These are phyloP conservation scores for Gobio gobio DNA, from an alignment of 2,113 vertebrate species.

Conservation along the genomic window DNA sequence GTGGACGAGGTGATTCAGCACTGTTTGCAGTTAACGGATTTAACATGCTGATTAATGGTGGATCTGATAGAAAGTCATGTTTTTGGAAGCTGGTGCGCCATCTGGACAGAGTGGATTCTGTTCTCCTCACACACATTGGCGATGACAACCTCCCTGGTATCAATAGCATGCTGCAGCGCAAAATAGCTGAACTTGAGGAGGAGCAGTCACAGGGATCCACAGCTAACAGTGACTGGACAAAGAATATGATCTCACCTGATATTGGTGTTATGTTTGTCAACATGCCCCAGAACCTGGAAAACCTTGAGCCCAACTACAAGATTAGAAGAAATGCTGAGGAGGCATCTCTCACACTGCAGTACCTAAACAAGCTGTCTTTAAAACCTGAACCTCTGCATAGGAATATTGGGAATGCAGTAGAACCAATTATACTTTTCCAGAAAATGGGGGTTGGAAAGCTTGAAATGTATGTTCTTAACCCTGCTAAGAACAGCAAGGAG, in stretches of 20 bases:
- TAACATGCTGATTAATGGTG: slow-evolving; percentile 97
- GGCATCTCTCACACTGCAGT: slow-evolving; percentile 87
- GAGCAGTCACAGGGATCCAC: slow-evolving; percentile 95
- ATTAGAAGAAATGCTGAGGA: slow-evolving; percentile 88
- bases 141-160: slow-evolving; percentile 95
- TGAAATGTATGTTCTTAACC: slow-evolving; percentile 97
- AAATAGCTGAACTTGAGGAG: slow-evolving; percentile 91
- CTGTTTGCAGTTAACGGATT: slow-evolving; percentile 97
- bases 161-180: slow-evolving; percentile 94
- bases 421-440: slow-evolving; percentile 93
- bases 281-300: slow-evolving; percentile 88
- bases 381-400: slow-evolving; percentile 89
- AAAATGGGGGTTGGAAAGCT: slow-evolving; percentile 98
- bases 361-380: slow-evolving; percentile 89
- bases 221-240: slow-evolving; percentile 94
- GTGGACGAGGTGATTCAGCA: slow-evolving; percentile 90
- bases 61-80: slow-evolving; percentile 93
- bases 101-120: slow-evolving; percentile 93
- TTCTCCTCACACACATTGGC: slow-evolving; percentile 92
- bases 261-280: slow-evolving; percentile 95
- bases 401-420: slow-evolving; percentile 83
- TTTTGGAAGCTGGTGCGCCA: slow-evolving; percentile 98
- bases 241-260: slow-evolving; percentile 97
- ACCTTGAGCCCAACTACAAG: slow-evolving; percentile 81
- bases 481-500: slow-evolving; percentile 92